Base-by-base conservation (phyloP, 2,797 vertebrate genomes). In the Triplophysa bombifrons region DNA sequence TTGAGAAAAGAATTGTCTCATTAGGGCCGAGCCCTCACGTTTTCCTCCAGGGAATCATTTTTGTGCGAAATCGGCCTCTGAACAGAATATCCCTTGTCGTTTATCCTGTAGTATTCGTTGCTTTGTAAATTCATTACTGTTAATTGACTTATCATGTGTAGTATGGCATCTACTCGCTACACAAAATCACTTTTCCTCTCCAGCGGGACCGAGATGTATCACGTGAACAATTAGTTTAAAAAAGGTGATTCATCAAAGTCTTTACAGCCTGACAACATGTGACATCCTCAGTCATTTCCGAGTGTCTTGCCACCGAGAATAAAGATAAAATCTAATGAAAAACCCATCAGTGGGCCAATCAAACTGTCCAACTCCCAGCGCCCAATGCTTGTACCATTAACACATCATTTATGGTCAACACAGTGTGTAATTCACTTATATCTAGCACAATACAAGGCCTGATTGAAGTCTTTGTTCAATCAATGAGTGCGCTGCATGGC, bases 311-410 rank as follows among this genome's bases (percentile, higher is more conserved):
- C 16, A 34, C 27, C 38, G n/a, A 61, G 13, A 25, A 71, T 65
- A 46, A 19, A 65, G 30, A 72, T n/a, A 7, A 79, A 79, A 72
- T 79, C 61, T 34, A 72, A 79, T 79, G 55, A 56, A 51, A 72
- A 79, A 56, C 7, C 48, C 4, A 65, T 55, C 27, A 9, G 30
- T 63, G 17, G 67, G 44, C 19, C 41, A 58, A 34, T 58, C 51
- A 25, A 80, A 66, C 60, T n/a, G 60, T 78, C 3, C 19, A 44
- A 55, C 58, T 46, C 44, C 17, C 60, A 72, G 10, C 0, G n/a
- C 51, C n/a, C n/a, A 70, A 73, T 72, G 64, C 13, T 34, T 48
- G 63, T 34, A 74, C 48, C 25, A 65, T 74, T 65, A 61, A 17
- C 63, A 63, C 56, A 63, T 27, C 44, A 14, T 60, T 67, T 77